Evolutionary conservation across 2,113 vertebrate genomes (phyloP).

Genomic region (Psophia crepitans): DNA sequence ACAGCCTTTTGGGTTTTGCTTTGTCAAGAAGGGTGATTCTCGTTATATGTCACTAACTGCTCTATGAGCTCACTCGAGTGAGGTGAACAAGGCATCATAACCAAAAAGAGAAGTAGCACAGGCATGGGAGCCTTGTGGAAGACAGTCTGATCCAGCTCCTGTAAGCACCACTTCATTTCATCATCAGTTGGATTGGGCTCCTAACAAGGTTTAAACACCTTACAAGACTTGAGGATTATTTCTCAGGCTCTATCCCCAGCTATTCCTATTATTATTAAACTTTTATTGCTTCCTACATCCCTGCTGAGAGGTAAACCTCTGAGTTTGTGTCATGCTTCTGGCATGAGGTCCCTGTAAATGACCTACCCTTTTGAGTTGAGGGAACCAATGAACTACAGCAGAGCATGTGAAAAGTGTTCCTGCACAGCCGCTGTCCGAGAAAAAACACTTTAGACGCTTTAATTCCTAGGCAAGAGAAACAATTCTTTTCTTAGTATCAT

Average conservation of each 20-base stretch:
- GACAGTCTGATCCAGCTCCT: neutral
- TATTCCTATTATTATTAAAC: neutral
- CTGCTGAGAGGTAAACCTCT: conserved; percentile 6
- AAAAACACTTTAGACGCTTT: neutral
- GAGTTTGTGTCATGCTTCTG: neutral
- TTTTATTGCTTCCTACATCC: conserved; percentile 31
- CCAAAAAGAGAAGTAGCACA: neutral
- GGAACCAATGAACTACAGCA: neutral
- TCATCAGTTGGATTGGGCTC: neutral
- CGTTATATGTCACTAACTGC: neutral
- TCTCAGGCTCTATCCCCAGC: neutral
- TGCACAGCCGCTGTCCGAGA: neutral
- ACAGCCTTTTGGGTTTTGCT: neutral
- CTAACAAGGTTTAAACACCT: neutral
- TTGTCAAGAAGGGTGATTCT: neutral
- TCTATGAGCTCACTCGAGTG: neutral
- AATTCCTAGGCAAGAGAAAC: conserved; percentile 43
- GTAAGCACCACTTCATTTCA: neutral
- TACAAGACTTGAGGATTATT: neutral
- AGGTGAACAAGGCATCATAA: neutral
- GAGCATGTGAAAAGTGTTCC: conserved; percentile 19
- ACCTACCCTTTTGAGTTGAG: conserved; percentile 12
- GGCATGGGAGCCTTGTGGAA: neutral
- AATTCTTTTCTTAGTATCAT: neutral
- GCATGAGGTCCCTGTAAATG: neutral